phyloP scores from a whole-genome alignment of 2,113 vertebrate species.

The Megalops atlanticus region DNA sequence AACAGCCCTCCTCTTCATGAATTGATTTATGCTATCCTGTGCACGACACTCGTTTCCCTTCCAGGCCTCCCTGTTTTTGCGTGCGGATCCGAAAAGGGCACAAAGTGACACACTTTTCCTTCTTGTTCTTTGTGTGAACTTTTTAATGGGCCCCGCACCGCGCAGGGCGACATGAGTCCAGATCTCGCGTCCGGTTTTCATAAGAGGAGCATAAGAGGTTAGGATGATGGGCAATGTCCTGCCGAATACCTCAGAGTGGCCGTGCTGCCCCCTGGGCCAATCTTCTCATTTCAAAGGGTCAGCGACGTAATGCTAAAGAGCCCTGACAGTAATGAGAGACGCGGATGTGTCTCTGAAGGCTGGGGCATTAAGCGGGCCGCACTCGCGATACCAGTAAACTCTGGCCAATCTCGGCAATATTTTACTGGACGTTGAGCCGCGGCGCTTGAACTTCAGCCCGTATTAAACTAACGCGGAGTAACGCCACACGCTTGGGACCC shows the following conservation, averaged over 20 bases:
- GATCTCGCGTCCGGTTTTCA: slow-evolving; percentile 45
- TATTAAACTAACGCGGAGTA: slow-evolving; percentile 59
- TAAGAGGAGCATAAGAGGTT: slow-evolving; percentile 58
- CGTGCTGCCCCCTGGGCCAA: slow-evolving; percentile 40
- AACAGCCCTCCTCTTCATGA: neutral
- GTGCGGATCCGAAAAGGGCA: slow-evolving; percentile 38
- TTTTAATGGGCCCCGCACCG: slow-evolving; percentile 54
- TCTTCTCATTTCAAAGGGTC: slow-evolving; percentile 51
- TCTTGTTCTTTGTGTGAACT: slow-evolving; percentile 51
- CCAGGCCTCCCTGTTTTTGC: neutral
- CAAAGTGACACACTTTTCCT: slow-evolving; percentile 34
- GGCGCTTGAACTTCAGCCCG: slow-evolving; percentile 54
- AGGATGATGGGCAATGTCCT: slow-evolving; percentile 47
- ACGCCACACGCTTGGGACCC: slow-evolving; percentile 43
- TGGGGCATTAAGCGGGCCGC: slow-evolving; percentile 56
- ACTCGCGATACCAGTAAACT: slow-evolving; percentile 67
- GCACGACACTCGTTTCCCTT: neutral
- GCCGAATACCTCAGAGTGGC: slow-evolving; percentile 47
- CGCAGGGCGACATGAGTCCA: slow-evolving; percentile 43
- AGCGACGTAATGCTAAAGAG: slow-evolving; percentile 54
- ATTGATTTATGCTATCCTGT: no score
- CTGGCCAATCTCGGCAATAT: slow-evolving; percentile 69
- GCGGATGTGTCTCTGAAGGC: slow-evolving; percentile 46
- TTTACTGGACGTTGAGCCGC: slow-evolving; percentile 67
- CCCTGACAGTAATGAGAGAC: slow-evolving; percentile 67